These are phyloP conservation scores for Acromyrmex charruanus DNA, from an alignment of 1,140 invertebrate genomes.

Conservation along the genomic window DNA sequence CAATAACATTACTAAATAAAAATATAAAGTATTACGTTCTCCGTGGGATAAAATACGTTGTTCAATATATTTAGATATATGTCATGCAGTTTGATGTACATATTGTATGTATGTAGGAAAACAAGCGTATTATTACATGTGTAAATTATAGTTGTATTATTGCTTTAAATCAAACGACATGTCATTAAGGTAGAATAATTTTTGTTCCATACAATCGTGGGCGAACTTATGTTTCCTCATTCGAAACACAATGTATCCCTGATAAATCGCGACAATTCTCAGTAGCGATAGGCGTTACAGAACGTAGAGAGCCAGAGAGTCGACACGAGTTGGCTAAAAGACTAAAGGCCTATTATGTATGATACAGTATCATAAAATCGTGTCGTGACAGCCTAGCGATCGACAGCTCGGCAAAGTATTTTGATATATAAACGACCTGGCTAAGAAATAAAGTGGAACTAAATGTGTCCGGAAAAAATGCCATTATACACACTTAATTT, in stretches of 20 bases:
- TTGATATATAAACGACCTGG: neutral
- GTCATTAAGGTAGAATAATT: conserved; percentile 28
- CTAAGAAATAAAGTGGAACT: conserved; percentile 3
- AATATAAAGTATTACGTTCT: conserved; percentile 23
- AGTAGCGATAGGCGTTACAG: neutral
- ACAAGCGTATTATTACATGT: neutral
- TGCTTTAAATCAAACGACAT: conserved; percentile 16
- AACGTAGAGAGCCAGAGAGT: neutral
- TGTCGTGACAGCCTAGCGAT: conserved; percentile 10
- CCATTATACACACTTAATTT: neutral
- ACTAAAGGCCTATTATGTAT: neutral
- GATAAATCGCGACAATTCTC: conserved; percentile 61
- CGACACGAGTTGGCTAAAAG: neutral
- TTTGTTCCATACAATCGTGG: conserved; percentile 1
- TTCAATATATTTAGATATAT: neutral
- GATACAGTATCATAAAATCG: conserved; percentile 26
- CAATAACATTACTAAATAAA: conserved; percentile 19
- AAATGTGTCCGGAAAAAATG: neutral
- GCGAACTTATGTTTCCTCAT: conserved; percentile 12
- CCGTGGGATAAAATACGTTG: neutral
- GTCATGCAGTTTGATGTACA: neutral
- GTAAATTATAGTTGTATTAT: neutral
- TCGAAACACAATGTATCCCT: conserved; percentile 54
- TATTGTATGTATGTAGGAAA: neutral
- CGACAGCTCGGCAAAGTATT: neutral